Base-by-base conservation (phyloP, 1,140 invertebrate species). In the Bacillus rossius region DNA sequence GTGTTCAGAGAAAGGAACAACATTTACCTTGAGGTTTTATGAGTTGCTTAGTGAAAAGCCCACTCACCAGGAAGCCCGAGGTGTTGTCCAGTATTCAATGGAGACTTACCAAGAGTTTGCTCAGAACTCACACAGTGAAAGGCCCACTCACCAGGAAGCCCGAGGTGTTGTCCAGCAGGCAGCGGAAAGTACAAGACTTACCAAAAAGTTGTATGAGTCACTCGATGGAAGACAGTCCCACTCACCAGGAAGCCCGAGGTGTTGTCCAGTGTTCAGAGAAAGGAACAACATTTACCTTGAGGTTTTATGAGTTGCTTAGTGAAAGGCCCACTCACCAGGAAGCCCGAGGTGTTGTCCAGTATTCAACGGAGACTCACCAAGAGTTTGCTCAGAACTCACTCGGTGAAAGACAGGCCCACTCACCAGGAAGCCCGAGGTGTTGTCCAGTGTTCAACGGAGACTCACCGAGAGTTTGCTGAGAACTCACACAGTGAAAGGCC, bases 71-170 rank as follows among this genome's bases (percentile, higher is more conserved):
- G 79, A 99, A 99, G 47, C 97, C 97, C 57, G 96, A 99, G 64
- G 97, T 99, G 76, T 99, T 99, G 79, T 99, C 97, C n/a, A 99
- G 79, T 19, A 99, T 82, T 82, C 97, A 99, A 67, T 96, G 86
- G 83, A 98, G 72, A 99, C 98, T 75, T n/a, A n/a, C n/a, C n/a
- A n/a, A n/a, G n/a, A n/a, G n/a, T n/a, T 92, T 96, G 3, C 96
- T n/a, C n/a, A n/a, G n/a, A n/a, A n/a, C n/a, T n/a, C n/a, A n/a
- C n/a, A n/a, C n/a, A n/a, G n/a, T n/a, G n/a, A n/a, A n/a, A n/a
- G n/a, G n/a, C n/a, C n/a, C n/a, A n/a, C n/a, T n/a, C n/a, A 97
- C 95, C 79, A 99, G 83, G 79, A 99, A 99, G 47, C 97, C 97
- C 57, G 96, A 99, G 64, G 97, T 99, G 76, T 99, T 99, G 79